Evolutionary conservation across 2,113 vertebrate species (phyloP), one percentile per base, ranked within the genome.

Genomic region (Pseudorectes ferrugineus): DNA sequence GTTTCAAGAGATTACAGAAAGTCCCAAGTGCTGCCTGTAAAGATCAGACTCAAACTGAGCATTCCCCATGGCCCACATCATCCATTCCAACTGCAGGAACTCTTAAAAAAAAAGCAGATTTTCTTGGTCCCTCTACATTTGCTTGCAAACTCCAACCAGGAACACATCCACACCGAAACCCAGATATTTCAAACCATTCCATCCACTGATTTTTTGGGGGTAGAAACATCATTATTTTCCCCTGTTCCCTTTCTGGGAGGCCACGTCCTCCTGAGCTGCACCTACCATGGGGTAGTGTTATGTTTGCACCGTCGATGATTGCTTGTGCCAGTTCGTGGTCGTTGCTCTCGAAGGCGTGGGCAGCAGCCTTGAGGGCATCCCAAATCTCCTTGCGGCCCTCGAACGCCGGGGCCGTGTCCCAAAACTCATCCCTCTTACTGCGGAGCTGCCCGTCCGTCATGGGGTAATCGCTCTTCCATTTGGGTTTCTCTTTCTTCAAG

Each of bases 401-500:
- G 15, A 99, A 99, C 9, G 99, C 99, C 5, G 99, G 99, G 40
- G 99, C 99, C 0, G 99, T 99, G 91, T 99, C 99, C 99, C 99
- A 99, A 85, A 99, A 99, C 57, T 99, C 99, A 88, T 99, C 99
- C 76, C 99, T 98, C 98, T 99, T 99, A 96, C 99, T 99, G 96
- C 99, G 99, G 62, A 99, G 97, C 95, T 99, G 99, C 93, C 99
- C 99, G 48, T 99, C 99, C 42, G 99, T 99, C 99, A 99, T 99
- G 40, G 99, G 99, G 96, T 99, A 99, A 98, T 99, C 99, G 52
- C 99, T 99, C 97, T 99, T 99, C 99, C 99, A 99, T 99, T 99
- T 99, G 76, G 99, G 99, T 77, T 99, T 99, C 96, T 99, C 99
- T 86, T 99, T 99, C 97, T 99, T 99, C 98, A 99, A 97, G 96